Evolutionary conservation across 64 coral and sea anemone genomes (phyloP).

Genomic region (Dendrophyllia cribrosa): DNA sequence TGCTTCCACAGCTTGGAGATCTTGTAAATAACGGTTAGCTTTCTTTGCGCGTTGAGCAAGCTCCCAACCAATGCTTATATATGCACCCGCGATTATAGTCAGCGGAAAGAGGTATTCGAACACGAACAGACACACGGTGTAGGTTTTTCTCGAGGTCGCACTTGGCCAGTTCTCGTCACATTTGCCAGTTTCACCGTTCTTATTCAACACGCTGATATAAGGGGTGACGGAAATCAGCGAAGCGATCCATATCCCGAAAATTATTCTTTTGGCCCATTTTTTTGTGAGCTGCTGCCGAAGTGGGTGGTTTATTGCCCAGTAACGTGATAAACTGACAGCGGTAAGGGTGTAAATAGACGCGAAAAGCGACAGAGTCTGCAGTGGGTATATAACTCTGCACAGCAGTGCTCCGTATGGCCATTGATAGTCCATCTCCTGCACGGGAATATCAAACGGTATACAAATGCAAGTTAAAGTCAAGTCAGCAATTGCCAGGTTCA

Average conservation of each 20-base stretch:
- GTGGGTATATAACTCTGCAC: constrained; percentile 68
- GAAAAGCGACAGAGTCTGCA: constrained; percentile 66
- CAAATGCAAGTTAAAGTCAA: constrained; percentile 77
- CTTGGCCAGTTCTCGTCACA: constrained; percentile 65
- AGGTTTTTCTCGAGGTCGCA: constrained; percentile 23
- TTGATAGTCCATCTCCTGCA: constrained; percentile 52
- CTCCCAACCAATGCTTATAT: constrained; percentile 61
- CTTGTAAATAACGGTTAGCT: constrained; percentile 22
- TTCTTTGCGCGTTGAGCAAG: constrained; percentile 27
- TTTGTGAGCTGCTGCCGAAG: constrained; percentile 53
- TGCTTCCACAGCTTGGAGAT: constrained; percentile 50
- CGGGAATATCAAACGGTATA: constrained; percentile 80
- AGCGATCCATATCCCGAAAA: constrained; percentile 59
- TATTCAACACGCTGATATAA: constrained; percentile 44
- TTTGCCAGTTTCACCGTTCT: neutral
- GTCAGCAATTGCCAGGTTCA: constrained; percentile 79
- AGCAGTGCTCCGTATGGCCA: constrained; percentile 81
- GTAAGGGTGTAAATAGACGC: constrained; percentile 82
- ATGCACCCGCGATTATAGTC: constrained; percentile 50
- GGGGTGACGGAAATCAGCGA: constrained; percentile 59
- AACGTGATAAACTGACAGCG: constrained; percentile 75
- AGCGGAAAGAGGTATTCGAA: constrained; percentile 75
- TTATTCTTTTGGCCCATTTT: constrained; percentile 39
- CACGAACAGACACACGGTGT: constrained; percentile 55
- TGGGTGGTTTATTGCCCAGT: constrained; percentile 80